These are phyloP conservation scores for Leptestheria dahalacensis DNA, from an alignment of 1,140 invertebrate species.

Conservation along the genomic window DNA sequence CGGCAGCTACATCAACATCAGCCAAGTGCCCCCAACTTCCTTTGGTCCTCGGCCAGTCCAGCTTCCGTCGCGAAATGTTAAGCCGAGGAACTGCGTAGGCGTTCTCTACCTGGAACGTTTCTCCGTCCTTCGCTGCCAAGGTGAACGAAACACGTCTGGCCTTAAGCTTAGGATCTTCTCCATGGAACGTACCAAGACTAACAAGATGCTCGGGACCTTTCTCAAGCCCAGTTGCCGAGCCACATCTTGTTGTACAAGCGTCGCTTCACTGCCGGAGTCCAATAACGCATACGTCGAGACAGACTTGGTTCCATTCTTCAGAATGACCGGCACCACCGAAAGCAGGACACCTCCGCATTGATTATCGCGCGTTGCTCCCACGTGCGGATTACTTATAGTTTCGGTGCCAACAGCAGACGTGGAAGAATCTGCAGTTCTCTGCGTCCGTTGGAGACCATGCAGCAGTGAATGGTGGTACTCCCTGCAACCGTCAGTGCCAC, in stretches of 20 bases:
- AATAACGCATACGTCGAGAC: not conserved
- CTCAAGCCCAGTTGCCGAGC: not conserved
- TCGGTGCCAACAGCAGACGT: not conserved
- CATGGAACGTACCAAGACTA: not conserved
- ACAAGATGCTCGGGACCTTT: not conserved
- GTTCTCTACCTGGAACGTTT: not conserved
- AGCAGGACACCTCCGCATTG: not conserved
- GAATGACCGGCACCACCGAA: not conserved
- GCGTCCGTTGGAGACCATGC: not conserved
- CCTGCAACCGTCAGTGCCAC: not conserved
- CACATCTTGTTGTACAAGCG: not conserved
- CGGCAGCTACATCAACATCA: constrained; percentile 4
- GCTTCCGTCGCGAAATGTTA: constrained; percentile 1
- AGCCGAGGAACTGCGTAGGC: constrained; percentile 1
- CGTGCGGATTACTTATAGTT: not conserved
- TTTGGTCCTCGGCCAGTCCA: constrained; percentile 7
- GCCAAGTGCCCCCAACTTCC: constrained; percentile 3
- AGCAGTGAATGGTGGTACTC: not conserved
- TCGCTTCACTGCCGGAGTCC: constrained; percentile 4
- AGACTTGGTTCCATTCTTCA: not conserved
- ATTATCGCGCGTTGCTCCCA: not conserved
- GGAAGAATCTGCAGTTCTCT: too few species aligned
- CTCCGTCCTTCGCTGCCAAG: not conserved
- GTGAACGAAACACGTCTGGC: not conserved
- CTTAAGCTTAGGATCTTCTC: not conserved